Conservation (phyloP, 2,113 vertebrate genomes). For the Gila orcuttii region DNA sequence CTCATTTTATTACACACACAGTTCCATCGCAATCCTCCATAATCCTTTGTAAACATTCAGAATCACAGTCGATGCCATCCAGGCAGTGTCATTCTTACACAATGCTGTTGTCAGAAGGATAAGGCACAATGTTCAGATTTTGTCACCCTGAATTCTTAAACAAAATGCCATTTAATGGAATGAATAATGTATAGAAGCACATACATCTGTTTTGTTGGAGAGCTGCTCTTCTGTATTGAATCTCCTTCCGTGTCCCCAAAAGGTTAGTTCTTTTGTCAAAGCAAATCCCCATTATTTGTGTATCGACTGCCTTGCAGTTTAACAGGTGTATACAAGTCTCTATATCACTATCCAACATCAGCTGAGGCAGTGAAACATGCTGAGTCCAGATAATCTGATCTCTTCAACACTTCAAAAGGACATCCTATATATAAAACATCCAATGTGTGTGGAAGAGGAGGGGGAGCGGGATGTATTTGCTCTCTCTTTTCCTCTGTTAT, state of each 20-base stretch:
- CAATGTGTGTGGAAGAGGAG: background rate
- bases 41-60: conserved; percentile 50
- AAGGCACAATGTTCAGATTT: background rate
- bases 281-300: conserved; percentile 17
- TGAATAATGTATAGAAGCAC: conserved; percentile 20
- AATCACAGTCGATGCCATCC: conserved; percentile 8
- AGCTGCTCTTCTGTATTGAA: background rate
- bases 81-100: background rate
- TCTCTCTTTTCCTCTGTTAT: background rate
- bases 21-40: conserved; percentile 39
- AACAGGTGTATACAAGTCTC: conserved; percentile 24
- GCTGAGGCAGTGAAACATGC: conserved; percentile 20
- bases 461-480: background rate
- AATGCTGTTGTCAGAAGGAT: background rate
- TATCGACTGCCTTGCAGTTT: conserved; percentile 10
- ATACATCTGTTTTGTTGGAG: conserved; percentile 15
- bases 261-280: conserved; percentile 30
- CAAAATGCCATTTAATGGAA: conserved; percentile 2
- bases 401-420: background rate
- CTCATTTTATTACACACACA: conserved; percentile 12
- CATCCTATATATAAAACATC: conserved; percentile 26
- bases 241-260: background rate
- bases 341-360: conserved; percentile 22
- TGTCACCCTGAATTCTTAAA: background rate
- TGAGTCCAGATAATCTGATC: conserved; percentile 2